Percentiles rank a stretch among this genome's conserved stretches.
Evolutionary conservation across 2,888 invertebrate genomes (phyloP).

Genomic region (Lamellibrachia satsuma): DNA sequence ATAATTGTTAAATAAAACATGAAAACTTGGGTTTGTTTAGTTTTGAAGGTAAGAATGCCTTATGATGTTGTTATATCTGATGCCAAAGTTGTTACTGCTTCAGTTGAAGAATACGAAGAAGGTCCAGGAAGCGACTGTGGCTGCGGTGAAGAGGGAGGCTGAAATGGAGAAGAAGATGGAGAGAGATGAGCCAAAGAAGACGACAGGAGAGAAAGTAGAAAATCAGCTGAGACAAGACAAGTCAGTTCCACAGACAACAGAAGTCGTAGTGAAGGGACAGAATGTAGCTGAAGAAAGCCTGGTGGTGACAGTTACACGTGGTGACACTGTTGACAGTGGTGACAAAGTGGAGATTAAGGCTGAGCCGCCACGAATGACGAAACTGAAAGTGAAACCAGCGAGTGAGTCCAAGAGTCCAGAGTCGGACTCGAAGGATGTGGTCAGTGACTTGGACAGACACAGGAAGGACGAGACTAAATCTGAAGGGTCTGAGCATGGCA

Average conservation of each 20-base stretch:
- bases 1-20: neutral
- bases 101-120: constrained; percentile 37
- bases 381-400: neutral
- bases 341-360: neutral
- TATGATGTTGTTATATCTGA: neutral
- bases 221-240: neutral
- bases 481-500: constrained; percentile 21
- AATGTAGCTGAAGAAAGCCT: neutral
- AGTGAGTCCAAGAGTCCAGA: neutral
- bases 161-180: constrained; percentile 25
- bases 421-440: constrained; percentile 8
- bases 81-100: neutral
- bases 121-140: constrained; percentile 25
- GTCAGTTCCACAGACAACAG: neutral
- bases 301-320: neutral
- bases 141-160: constrained; percentile 27
- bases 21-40: neutral
- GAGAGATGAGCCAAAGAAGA: neutral
- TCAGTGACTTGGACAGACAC: constrained; percentile 28
- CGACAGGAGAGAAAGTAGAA: neutral
- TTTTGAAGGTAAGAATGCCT: neutral
- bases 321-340: constrained; percentile 13
- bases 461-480: constrained; percentile 24
- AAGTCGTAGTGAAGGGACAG: neutral
- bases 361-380: neutral